Evolutionary conservation across 2,888 invertebrate species (phyloP), one percentile per base, ranked within the genome.

Genomic region (Gastrophysa polygoni): DNA sequence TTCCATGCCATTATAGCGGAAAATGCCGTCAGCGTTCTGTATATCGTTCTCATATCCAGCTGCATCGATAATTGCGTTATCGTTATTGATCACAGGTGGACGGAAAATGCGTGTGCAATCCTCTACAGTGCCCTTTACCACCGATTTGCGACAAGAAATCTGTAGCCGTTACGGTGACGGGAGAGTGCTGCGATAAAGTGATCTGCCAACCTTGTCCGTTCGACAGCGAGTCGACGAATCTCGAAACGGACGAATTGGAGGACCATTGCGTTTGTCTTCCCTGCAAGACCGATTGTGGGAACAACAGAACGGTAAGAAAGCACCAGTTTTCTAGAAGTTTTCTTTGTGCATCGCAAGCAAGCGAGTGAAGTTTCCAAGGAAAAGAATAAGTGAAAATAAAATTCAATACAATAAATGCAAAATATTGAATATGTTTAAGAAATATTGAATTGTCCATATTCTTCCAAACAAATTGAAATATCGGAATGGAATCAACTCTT

Each of bases 191-290:
- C 64, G 69, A 70, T 17, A 71, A 68, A 55, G 72, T 71, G 6
- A 57, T 63, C 14, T 80, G 80, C 61, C 70, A 72, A 14, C 67
- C 68, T 2, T 80, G 80, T 62, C 79, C 79, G 0, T 67, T 67
- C 3, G 79, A 80, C 59, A 78, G 77, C 54, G 78, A 75, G 66
- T 71, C 76, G 1, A 74, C 74, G 2, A 66, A 68, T 28, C 64
- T 72, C 24, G 71, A 74, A 32, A 70, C 68, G 21, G 73, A 70
- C 4, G 63, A 67, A 16, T 59, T 78, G 10, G 79, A 79, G 43
- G 75, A 77, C 44, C 77, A 74, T 59, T 80, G 80, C 68, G 74
- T 79, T 1, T 80, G 80, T 59, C 73, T 71, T 46, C 76, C 77
- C 1, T 80, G 80, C 59, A 71, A 70, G n/a, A 73, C 68, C 7